phyloP scores from a whole-genome alignment of 2,113 vertebrate genomes.

The Zeus faber region DNA sequence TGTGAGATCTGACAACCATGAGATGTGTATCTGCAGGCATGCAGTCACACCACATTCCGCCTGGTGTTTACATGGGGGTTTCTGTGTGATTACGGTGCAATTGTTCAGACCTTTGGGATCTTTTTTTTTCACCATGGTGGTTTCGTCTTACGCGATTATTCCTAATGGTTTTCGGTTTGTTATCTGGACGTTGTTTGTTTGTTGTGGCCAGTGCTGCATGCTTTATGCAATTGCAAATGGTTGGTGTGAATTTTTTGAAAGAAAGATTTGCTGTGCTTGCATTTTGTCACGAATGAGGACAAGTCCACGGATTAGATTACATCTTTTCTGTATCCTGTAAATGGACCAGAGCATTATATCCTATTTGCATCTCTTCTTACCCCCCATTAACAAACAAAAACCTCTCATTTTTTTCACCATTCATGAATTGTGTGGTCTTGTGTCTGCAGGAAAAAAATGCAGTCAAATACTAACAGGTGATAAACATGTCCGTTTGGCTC shows the following conservation, averaged over 20 bases:
- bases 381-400: no score
- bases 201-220: slow-evolving; percentile 37
- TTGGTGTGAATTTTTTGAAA: slow-evolving; percentile 7
- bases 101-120: slow-evolving; percentile 57
- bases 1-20: slow-evolving; percentile 34
- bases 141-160: slow-evolving; percentile 41
- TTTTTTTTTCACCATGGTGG: slow-evolving; percentile 46
- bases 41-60: slow-evolving; percentile 44
- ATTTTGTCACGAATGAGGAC: no score
- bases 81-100: slow-evolving; percentile 47
- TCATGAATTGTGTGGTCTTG: no score
- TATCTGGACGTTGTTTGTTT: slow-evolving; percentile 35
- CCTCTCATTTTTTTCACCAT: no score
- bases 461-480: slow-evolving; percentile 27
- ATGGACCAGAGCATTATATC: no score
- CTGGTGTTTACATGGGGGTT: slow-evolving; percentile 41
- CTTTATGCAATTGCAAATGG: slow-evolving; percentile 21
- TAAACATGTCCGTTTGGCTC: slow-evolving; percentile 39
- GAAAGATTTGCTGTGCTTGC: no score
- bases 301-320: no score
- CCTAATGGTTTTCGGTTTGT: slow-evolving; percentile 50
- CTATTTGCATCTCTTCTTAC: no score
- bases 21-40: slow-evolving; percentile 46
- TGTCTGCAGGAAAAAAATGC: no score
- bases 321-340: no score